phyloP scores from a whole-genome alignment of 2,113 vertebrate species.

The Heterochromis multidens region DNA sequence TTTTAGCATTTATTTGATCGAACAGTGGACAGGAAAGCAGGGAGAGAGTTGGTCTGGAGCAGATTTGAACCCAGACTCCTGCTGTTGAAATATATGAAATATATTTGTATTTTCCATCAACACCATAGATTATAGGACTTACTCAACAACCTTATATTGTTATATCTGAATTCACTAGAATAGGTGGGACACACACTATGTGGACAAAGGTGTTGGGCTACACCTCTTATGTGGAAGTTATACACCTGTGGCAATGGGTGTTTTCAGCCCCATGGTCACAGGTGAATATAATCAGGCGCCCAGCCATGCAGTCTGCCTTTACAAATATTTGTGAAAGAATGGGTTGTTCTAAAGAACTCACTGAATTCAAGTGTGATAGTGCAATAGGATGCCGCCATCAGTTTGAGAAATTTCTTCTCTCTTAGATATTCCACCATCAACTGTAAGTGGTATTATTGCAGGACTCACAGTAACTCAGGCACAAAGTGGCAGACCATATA shows the following conservation, averaged over 20 bases:
- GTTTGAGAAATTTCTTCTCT: neutral
- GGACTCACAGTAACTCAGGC: no score
- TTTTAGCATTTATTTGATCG: neutral
- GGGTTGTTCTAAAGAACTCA: neutral
- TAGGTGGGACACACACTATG: neutral
- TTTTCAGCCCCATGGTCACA: neutral
- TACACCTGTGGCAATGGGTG: accelerated
- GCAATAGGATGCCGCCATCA: neutral
- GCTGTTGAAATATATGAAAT: accelerated
- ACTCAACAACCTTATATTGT: neutral
- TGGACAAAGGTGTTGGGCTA: neutral
- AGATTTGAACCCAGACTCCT: neutral
- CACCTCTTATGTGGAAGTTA: neutral
- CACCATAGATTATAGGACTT: neutral
- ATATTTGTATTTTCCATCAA: neutral
- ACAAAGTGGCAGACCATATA: neutral
- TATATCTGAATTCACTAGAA: neutral
- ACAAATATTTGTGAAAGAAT: neutral
- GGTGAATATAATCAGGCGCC: neutral
- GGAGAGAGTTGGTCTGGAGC: neutral
- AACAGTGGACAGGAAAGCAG: neutral
- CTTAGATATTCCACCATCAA: neutral
- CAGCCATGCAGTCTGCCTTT: neutral
- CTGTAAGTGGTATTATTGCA: neutral
- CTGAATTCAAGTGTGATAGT: accelerated